These are phyloP conservation scores for Leucophora obtusa DNA, from an alignment of 2,888 invertebrate species.

Conservation along the genomic window DNA sequence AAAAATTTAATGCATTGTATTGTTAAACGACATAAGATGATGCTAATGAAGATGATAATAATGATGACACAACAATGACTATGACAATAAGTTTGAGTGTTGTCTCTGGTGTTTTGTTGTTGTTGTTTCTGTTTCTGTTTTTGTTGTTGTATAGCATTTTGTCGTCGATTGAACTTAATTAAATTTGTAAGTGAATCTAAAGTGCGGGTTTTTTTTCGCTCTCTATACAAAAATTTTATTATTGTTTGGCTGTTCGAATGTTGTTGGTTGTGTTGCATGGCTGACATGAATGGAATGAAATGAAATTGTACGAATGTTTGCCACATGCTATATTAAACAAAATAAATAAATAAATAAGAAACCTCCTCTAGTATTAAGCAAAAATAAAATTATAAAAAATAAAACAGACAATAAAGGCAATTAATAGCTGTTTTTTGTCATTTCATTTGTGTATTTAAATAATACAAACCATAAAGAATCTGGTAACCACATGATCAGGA, in stretches of 20 bases:
- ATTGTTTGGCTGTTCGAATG: slow-evolving; percentile 37
- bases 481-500: slow-evolving; percentile 63
- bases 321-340: slow-evolving; percentile 60
- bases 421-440: slow-evolving; percentile 58
- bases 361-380: slow-evolving; percentile 58
- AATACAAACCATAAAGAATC: slow-evolving; percentile 63
- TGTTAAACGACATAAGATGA: slow-evolving; percentile 36
- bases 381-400: slow-evolving; percentile 28
- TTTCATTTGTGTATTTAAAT: slow-evolving; percentile 54
- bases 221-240: slow-evolving; percentile 30
- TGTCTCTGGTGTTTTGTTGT: slow-evolving; percentile 2
- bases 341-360: slow-evolving; percentile 53
- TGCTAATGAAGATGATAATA: slow-evolving; percentile 52
- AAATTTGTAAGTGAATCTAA: slow-evolving; percentile 79
- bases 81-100: slow-evolving; percentile 37
- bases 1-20: slow-evolving; percentile 14
- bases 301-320: slow-evolving; percentile 57
- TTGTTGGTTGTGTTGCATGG: slow-evolving; percentile 44
- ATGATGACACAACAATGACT: slow-evolving; percentile 41
- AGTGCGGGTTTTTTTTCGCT: slow-evolving; percentile 71
- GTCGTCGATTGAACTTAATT: slow-evolving; percentile 78
- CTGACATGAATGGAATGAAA: slow-evolving; percentile 45
- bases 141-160: slow-evolving; percentile 69
- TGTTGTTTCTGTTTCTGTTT: slow-evolving; percentile 45
- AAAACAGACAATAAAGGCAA: slow-evolving; percentile 64